phyloP scores from a whole-genome alignment of 2,888 invertebrate species.

The Amiota communis region DNA sequence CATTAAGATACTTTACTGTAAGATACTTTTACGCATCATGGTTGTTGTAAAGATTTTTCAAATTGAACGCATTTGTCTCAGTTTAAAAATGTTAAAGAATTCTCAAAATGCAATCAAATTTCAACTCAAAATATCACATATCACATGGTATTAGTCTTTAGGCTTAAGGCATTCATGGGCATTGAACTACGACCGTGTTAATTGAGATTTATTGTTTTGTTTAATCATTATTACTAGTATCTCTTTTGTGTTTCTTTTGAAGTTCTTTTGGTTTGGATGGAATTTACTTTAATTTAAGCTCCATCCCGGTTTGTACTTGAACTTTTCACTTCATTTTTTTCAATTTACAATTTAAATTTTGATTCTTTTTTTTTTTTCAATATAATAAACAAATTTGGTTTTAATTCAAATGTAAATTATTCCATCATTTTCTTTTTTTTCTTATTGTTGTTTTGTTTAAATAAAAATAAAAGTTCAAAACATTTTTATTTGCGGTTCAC shows the following conservation, averaged over 20 bases:
- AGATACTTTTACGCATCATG: neutral
- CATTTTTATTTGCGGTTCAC: no score
- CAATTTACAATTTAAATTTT: neutral
- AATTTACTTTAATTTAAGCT: no score
- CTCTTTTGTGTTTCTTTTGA: no score
- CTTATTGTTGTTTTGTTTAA: constrained; percentile 12
- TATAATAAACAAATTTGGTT: neutral
- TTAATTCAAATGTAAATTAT: neutral
- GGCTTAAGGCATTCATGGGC: neutral
- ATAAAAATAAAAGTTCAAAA: neutral
- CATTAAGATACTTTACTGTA: neutral
- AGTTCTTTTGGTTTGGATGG: no score
- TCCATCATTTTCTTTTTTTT: constrained; percentile 3
- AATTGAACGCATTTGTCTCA: constrained; percentile 1
- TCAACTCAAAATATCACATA: no score
- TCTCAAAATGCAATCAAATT: no score
- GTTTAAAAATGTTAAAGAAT: no score
- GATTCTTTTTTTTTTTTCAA: no score
- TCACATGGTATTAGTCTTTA: neutral
- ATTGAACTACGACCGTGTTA: constrained; percentile 2
- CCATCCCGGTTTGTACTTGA: neutral
- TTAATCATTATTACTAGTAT: no score
- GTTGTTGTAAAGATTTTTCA: neutral
- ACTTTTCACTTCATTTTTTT: constrained; percentile 3
- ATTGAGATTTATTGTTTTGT: neutral